Evolutionary conservation across 2,113 vertebrate genomes (phyloP).

Genomic region (Xiphorhynchus elegans): DNA sequence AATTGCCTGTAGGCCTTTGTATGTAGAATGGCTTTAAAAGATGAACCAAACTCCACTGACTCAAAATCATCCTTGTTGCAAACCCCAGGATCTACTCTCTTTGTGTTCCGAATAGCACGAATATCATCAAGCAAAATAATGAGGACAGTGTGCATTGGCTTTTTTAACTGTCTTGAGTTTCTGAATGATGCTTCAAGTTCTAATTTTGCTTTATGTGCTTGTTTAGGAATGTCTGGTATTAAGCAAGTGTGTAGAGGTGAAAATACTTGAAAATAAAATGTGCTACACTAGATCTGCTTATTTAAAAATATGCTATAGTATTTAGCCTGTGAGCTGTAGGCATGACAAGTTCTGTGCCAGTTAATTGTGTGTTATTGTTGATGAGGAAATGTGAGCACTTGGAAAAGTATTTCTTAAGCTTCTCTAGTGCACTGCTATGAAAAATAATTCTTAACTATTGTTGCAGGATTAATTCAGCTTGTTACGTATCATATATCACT

Average conservation of each 20-base stretch:
- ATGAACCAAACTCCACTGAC: neutral
- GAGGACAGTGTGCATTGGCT: neutral
- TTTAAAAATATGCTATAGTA: neutral
- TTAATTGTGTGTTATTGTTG: neutral
- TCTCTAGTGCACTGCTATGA: neutral
- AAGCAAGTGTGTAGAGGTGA: rapidly evolving
- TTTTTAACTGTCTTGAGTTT: neutral
- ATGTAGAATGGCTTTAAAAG: neutral
- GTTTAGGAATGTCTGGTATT: neutral
- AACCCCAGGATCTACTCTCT: neutral
- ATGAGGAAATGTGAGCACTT: neutral
- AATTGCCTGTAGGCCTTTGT: neutral
- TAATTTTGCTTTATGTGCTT: neutral
- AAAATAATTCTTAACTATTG: neutral
- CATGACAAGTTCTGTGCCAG: neutral
- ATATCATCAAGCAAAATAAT: neutral
- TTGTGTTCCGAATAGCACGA: neutral
- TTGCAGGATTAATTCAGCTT: slow-evolving; percentile 5
- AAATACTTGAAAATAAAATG: neutral
- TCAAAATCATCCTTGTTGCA: neutral
- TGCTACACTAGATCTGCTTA: neutral
- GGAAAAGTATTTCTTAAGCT: neutral
- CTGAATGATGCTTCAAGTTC: neutral
- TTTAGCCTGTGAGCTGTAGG: neutral
- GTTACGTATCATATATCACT: neutral